Percentiles rank a stretch among this genome's conserved stretches.
phyloP scores from a whole-genome alignment of 2,888 invertebrate species.

The Autographa gamma region DNA sequence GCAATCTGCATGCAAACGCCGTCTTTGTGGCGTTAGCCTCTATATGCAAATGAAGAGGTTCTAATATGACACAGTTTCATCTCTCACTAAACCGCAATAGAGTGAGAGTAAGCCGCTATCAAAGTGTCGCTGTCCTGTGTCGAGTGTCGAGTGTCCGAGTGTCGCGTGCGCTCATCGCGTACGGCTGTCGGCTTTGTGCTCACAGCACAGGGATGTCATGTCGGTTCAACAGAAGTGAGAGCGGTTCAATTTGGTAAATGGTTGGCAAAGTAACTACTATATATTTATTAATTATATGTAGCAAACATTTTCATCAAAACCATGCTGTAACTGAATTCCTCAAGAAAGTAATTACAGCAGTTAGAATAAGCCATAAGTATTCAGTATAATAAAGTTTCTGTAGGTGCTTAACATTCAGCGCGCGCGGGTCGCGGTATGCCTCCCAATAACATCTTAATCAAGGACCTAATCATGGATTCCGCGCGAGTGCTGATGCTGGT shows the following conservation, averaged over 20 bases:
- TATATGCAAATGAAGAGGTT: slow-evolving; percentile 4
- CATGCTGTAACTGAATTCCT: too few relatives aligned
- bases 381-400: neutral
- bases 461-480: slow-evolving; percentile 14
- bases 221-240: neutral
- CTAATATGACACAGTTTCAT: neutral
- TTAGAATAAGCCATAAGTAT: too few relatives aligned
- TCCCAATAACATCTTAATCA: slow-evolving; percentile 24
- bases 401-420: neutral
- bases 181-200: slow-evolving; percentile 20
- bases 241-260: neutral
- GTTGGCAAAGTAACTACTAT: too few relatives aligned
- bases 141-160: neutral
- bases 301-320: too few relatives aligned
- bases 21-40: neutral
- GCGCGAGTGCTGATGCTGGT: neutral
- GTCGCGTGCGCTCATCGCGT: slow-evolving; percentile 1
- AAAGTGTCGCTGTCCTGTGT: slow-evolving; percentile 11
- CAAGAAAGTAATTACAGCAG: neutral
- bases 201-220: neutral
- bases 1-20: slow-evolving; percentile 1
- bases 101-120: slow-evolving; percentile 13
- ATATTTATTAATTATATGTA: too few relatives aligned
- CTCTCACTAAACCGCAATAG: neutral
- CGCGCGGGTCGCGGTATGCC: neutral